Evolutionary conservation across 2,113 vertebrate genomes (phyloP).

Genomic region (Neodontobutis hainanensis): DNA sequence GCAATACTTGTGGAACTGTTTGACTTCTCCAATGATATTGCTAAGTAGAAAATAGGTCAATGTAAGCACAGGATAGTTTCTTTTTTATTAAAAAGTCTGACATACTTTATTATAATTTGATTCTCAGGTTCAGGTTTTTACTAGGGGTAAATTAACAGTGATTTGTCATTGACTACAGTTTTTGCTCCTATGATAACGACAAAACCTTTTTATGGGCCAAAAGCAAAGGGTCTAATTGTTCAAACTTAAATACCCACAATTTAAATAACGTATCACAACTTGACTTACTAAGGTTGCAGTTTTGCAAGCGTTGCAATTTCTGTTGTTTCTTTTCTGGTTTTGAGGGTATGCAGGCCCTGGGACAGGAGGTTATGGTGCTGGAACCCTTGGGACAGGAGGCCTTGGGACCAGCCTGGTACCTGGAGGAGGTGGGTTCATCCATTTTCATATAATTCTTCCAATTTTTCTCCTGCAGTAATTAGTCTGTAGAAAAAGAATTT

Average conservation of each 20-base stretch:
- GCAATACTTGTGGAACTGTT: constrained; percentile 32
- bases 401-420: constrained; percentile 42
- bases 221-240: too few relatives aligned
- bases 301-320: neutral
- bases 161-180: neutral
- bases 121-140: neutral
- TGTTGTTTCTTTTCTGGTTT: constrained; percentile 25
- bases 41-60: constrained; percentile 27
- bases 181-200: neutral
- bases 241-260: neutral
- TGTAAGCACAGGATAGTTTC: constrained; percentile 34
- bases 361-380: constrained; percentile 41
- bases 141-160: neutral
- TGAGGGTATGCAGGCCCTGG: constrained; percentile 51
- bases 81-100: constrained; percentile 25
- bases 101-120: neutral
- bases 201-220: too few relatives aligned
- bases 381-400: constrained; percentile 38
- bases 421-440: constrained; percentile 33
- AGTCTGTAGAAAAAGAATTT: too few relatives aligned
- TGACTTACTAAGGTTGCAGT: too few relatives aligned
- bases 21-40: constrained; percentile 27
- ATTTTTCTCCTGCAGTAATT: too few relatives aligned
- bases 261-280: neutral
- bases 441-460: neutral